A percentile compares a stretch with the other conserved stretches of the same genome.
These are phyloP conservation scores for Thalpophila matura DNA, from an alignment of 2,888 invertebrate species.

Conservation along the genomic window DNA sequence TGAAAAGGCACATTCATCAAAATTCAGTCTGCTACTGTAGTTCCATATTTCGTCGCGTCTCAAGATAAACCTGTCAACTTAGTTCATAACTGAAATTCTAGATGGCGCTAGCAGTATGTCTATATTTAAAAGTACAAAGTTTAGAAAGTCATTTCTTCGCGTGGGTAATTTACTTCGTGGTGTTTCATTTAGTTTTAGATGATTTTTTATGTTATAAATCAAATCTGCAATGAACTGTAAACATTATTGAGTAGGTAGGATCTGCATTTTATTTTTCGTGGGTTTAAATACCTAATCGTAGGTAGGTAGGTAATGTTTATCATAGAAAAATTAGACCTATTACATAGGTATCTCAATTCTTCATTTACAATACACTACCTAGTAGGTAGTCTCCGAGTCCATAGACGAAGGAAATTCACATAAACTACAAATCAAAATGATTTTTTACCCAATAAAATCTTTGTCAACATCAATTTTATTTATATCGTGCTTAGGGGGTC, in stretches of 20 bases:
- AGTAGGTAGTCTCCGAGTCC: too few species aligned
- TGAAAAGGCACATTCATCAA: not conserved
- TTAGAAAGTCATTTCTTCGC: constrained; percentile 41
- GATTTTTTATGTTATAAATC: not conserved
- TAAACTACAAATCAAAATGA: not conserved
- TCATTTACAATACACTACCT: too few species aligned
- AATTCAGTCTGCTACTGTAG: not conserved
- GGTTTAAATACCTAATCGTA: too few species aligned
- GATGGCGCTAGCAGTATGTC: constrained; percentile 42
- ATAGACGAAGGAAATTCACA: not conserved
- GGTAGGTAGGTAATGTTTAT: too few species aligned
- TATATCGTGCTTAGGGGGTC: not conserved
- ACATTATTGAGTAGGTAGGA: too few species aligned
- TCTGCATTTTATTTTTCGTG: too few species aligned
- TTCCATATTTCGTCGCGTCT: not conserved
- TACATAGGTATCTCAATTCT: too few species aligned
- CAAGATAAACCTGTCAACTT: not conserved
- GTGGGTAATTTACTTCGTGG: not conserved
- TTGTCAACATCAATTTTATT: not conserved
- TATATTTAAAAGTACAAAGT: not conserved
- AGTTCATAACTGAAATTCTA: constrained; percentile 11
- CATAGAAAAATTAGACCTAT: too few species aligned
- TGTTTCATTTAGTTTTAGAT: not conserved
- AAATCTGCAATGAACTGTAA: too few species aligned
- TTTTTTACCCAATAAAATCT: not conserved